Conservation (phyloP, 1,140 invertebrate genomes). For the Panagrolaimus sp. region DNA sequence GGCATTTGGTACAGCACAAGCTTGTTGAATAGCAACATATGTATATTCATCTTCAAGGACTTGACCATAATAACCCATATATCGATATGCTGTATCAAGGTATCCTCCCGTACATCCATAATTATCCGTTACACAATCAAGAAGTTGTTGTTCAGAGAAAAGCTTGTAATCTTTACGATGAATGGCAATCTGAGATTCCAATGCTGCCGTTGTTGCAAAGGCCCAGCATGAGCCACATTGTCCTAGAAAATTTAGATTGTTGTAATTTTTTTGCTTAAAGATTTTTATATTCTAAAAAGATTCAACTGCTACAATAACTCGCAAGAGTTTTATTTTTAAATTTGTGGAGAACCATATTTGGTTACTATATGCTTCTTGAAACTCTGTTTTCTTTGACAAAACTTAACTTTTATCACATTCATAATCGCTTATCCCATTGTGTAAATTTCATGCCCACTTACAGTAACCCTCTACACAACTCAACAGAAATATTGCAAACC, state of each 20-base stretch:
- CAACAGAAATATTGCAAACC: not conserved
- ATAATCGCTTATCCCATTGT: too few species aligned
- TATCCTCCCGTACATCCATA: conserved; percentile 81
- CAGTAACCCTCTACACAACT: too few species aligned
- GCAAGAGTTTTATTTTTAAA: too few species aligned
- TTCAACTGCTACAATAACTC: too few species aligned
- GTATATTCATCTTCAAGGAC: conserved; percentile 80
- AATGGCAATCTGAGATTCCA: conserved; percentile 84
- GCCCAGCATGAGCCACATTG: conserved; percentile 94
- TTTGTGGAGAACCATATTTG: too few species aligned
- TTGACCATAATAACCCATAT: conserved; percentile 63
- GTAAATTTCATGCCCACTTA: too few species aligned
- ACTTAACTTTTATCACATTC: too few species aligned
- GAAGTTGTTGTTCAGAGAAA: conserved; percentile 77
- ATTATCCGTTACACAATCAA: conserved; percentile 82
- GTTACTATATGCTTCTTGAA: too few species aligned
- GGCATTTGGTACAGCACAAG: not conserved
- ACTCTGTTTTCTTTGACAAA: too few species aligned
- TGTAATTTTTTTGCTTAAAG: too few species aligned
- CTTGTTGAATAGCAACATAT: conserved; percentile 68
- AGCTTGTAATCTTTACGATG: conserved; percentile 73
- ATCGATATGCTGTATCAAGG: conserved; percentile 74
- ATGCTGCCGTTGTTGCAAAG: conserved; percentile 87
- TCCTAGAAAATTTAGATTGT: too few species aligned
- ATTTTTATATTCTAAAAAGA: too few species aligned